These are phyloP conservation scores for Emmelina monodactyla DNA, from an alignment of 2,888 invertebrate genomes.

Conservation along the genomic window DNA sequence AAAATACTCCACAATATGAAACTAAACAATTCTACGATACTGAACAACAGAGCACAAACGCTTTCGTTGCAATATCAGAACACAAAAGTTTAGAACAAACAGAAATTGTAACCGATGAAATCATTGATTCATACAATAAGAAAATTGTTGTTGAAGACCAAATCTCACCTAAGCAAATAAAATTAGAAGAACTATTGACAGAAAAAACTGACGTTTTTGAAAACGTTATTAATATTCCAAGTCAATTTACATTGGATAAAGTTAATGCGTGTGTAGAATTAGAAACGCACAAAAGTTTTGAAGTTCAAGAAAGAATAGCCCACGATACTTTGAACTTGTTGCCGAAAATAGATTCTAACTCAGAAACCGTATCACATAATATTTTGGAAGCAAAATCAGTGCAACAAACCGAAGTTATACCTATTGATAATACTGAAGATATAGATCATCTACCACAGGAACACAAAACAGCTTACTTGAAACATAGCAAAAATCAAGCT, in stretches of 20 bases:
- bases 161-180: slow-evolving; percentile 9
- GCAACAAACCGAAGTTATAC: slow-evolving; percentile 34
- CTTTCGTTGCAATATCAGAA: slow-evolving; percentile 24
- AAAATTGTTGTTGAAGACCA: slow-evolving; percentile 19
- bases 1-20: slow-evolving; percentile 27
- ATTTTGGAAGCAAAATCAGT: slow-evolving; percentile 32
- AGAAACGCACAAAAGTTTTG: slow-evolving; percentile 33
- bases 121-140: slow-evolving; percentile 20
- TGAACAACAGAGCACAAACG: slow-evolving; percentile 18
- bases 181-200: too few relatives aligned
- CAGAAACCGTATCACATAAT: slow-evolving; percentile 39
- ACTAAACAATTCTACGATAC: slow-evolving; percentile 21
- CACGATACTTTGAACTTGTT: slow-evolving; percentile 23
- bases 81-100: slow-evolving; percentile 31
- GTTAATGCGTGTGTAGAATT: slow-evolving; percentile 28
- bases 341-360: slow-evolving; percentile 11
- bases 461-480: slow-evolving; percentile 21
- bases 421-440: slow-evolving; percentile 26
- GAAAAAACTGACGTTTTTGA: slow-evolving; percentile 29
- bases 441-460: slow-evolving; percentile 17
- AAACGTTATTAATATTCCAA: slow-evolving; percentile 23
- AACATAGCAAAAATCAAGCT: slow-evolving; percentile 8
- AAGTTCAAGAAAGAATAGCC: slow-evolving; percentile 38
- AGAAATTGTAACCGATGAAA: slow-evolving; percentile 28
- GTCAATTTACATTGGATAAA: slow-evolving; percentile 19